Conservation (phyloP, 2,888 invertebrate genomes). For the Philhelius pedissequus region DNA sequence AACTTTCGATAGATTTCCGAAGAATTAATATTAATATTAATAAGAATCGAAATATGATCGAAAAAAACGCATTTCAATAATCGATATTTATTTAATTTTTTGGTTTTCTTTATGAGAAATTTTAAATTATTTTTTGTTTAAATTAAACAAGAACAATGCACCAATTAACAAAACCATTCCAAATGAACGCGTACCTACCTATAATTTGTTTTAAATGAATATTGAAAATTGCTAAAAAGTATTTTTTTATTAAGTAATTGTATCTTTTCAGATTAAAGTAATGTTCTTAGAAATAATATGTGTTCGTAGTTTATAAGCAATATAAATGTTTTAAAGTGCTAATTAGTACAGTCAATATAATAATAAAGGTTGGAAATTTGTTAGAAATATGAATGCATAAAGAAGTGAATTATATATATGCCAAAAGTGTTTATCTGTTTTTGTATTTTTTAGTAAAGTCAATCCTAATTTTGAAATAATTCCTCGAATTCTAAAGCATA, state of each 20-base stretch:
- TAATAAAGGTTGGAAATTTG: neutral
- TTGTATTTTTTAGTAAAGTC: no score
- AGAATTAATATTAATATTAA: neutral
- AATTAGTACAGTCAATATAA: neutral
- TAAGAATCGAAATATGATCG: neutral
- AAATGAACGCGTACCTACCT: neutral
- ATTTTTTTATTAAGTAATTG: neutral
- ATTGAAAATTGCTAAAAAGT: neutral
- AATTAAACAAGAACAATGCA: neutral
- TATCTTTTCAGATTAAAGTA: neutral
- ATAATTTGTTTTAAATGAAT: neutral
- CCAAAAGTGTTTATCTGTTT: neutral
- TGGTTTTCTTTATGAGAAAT: no score
- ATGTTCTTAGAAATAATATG: slow-evolving; percentile 42
- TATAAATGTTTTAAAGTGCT: slow-evolving; percentile 24
- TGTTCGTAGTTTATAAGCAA: slow-evolving; percentile 55
- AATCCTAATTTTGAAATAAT: no score
- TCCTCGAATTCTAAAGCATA: no score
- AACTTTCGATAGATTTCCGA: no score
- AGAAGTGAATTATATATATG: neutral
- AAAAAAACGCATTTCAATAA: neutral
- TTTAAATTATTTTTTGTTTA: neutral
- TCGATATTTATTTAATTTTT: neutral
- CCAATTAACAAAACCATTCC: slow-evolving; percentile 25
- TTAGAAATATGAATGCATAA: neutral